These are phyloP conservation scores for Protobothrops mucrosquamatus DNA, from an alignment of 2,113 vertebrate genomes.

Conservation along the genomic window DNA sequence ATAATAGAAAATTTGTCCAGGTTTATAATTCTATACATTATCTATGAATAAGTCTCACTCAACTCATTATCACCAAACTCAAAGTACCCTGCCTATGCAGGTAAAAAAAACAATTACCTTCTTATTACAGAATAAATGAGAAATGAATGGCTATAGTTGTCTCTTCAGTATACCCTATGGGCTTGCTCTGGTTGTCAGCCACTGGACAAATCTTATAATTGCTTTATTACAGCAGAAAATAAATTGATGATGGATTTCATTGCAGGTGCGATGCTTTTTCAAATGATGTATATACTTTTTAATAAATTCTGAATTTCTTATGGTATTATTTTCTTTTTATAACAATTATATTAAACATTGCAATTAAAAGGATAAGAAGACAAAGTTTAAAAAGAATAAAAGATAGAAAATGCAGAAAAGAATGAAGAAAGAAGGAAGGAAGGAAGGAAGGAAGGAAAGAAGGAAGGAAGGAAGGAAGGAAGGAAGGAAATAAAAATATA, in stretches of 20 bases:
- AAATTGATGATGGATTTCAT: neutral
- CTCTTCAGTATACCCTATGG: neutral
- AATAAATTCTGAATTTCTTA: neutral
- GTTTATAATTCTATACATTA: neutral
- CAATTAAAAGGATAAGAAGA: no score
- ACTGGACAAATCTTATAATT: neutral
- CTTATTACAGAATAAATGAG: neutral
- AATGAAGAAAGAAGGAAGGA: no score
- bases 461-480: no score
- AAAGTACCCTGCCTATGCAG: neutral
- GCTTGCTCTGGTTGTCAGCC: neutral
- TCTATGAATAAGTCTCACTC: neutral
- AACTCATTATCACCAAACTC: neutral
- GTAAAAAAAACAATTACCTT: neutral
- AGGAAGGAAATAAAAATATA: no score
- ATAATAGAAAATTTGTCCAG: neutral
- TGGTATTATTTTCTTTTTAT: no score
- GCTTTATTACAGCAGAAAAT: neutral
- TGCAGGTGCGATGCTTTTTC: neutral
- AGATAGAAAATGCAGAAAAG: no score
- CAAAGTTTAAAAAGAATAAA: no score
- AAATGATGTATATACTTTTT: neutral
- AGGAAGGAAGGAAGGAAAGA: no score
- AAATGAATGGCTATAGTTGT: neutral
- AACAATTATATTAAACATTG: no score